Conservation (phyloP, 2,797 vertebrate species). For the Sciurus carolinensis region DNA sequence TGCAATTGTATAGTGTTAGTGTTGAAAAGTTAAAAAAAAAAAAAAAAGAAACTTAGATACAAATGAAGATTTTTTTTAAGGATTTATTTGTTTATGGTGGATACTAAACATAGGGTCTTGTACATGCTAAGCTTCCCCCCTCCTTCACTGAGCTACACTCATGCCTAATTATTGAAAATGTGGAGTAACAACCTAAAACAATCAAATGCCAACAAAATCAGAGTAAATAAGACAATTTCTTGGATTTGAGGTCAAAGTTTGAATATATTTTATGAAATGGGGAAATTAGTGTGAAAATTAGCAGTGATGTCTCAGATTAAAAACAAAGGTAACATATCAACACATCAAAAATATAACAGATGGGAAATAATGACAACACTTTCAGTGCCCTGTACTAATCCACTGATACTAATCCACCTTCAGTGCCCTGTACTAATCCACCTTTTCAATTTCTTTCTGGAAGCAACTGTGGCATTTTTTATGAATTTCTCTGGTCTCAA, state of each 20-base stretch:
- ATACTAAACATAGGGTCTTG: background rate
- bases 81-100: background rate
- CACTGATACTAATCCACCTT: background rate
- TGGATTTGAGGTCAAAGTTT: background rate
- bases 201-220: background rate
- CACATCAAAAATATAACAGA: background rate
- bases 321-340: background rate
- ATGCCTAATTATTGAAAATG: background rate
- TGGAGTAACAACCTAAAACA: background rate
- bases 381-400: background rate
- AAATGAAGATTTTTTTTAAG: background rate
- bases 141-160: too few relatives aligned
- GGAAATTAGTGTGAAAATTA: background rate
- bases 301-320: background rate
- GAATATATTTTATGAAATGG: slow-evolving; percentile 49
- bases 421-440: background rate
- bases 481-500: background rate
- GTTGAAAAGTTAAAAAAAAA: background rate
- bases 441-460: background rate
- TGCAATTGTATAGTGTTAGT: background rate
- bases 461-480: background rate
- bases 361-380: background rate
- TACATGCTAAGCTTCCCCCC: background rate
- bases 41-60: background rate
- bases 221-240: background rate